Base-by-base conservation (phyloP, 1,140 invertebrate species). In the Solenopsis invicta region DNA sequence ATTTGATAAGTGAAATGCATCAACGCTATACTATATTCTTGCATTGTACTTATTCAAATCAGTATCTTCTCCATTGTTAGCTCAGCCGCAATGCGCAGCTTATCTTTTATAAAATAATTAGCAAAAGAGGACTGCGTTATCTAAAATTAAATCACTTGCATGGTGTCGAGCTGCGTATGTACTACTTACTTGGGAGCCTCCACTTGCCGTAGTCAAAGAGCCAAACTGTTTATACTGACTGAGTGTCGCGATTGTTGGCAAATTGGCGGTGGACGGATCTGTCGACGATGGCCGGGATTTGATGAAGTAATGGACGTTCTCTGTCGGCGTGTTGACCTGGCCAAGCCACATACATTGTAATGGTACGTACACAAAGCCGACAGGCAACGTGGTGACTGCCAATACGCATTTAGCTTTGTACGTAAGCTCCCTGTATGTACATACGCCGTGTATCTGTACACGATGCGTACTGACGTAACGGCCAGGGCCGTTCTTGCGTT, bases 221-320 rank as follows among this genome's bases (percentile, higher is more conserved):
- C 82, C 78, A 88, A 89, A 86, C 88, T 87, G 87, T 89, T 87
- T 92, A 92, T 93, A 90, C 88, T 87, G 89, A 87, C 75, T 24
- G 77, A 91, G 93, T 84, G 86, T 89, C 85, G 89, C 92, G 91
- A 91, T 92, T 93, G 93, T 94, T 94, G 92, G 93, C 93, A 94
- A 93, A 93, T 94, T 94, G 94, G 91, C 90, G 90, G 93, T 93
- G 87, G 90, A 91, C 88, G 87, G 91, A 93, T 91, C 92, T 90
- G 91, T 93, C 93, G 90, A 87, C 93, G 89, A 94, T 94, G 93
- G 92, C 90, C 92, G 76, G 87, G 89, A 93, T 94, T 94, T 94
- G 93, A 94, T 93, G 94, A 94, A 94, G 93, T 94, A 94, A 94
- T 94, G 94, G 94, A 94, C 93, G 80, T 94, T 94, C 93, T 91